Evolutionary conservation across 30 jellyfish, hydroid and myxozoan species (phyloP), one percentile per base, ranked within the genome.

Genomic region (Turritopsis dohrnii): DNA sequence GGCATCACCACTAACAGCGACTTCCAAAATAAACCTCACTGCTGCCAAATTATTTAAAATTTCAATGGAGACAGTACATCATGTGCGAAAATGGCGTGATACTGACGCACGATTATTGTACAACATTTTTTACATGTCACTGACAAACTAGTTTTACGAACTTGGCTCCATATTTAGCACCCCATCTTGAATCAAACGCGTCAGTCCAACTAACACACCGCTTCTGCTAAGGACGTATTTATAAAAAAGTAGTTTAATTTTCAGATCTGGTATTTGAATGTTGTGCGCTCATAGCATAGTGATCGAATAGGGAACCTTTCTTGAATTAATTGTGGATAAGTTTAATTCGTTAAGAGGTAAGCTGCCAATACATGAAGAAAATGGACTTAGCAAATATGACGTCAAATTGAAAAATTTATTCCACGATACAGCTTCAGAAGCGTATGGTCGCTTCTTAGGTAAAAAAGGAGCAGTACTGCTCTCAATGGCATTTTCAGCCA

Each of bases 401-500:
- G 77, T 69, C 77, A 69, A 69, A 69, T 69, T 69, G 60, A 41
- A 41, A 3, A 3, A 41, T 41, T 41, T 13, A 41, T 41, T 41
- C 60, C 60, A 41, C 60, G 60, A n/a, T 41, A 41, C 13, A 3
- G 60, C 60, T 41, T 41, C 9, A 69, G 77, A n/a, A 69, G 77
- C 19, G 16, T 69, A 69, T 69, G 77, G 77, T 69, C 77, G 8
- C 77, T 27, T 69, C 77, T 27, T 69, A 69, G 30, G 77, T 9
- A 7, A 23, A 69, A 69, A 5, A 69, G 16, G 77, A 69, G 77
- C 77, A 69, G 77, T n/a, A 7, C 30, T 69, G 31, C 30, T 23
- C 77, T 19, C 16, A 69, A 69, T 69, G 77, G 77, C 77, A n/a
- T 69, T 69, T 7, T 69, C 16, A 19, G 77, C 30, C 77, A 69